Base-by-base conservation (phyloP, 2,888 invertebrate species). In the Nipponacmea schrenckii region DNA sequence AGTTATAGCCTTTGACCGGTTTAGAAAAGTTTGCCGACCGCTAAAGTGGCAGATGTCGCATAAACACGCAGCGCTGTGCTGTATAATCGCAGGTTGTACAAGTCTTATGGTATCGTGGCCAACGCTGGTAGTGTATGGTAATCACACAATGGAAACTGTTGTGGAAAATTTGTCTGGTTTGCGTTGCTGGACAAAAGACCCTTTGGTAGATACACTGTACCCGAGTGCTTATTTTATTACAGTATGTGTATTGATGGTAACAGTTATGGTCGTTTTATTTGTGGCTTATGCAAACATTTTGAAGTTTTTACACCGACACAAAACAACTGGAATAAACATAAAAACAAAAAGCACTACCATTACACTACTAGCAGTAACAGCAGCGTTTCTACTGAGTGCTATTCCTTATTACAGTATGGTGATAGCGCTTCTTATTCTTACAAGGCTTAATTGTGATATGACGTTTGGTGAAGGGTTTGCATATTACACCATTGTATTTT, bases 1-100 rank as follows among this genome's bases (percentile, higher is more conserved):
- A 17, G 65, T 75, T 3, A 77, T 77, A 17, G 74, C 74, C 48
- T 48, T 75, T 17, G 77, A 77, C 50, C 31, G 77, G 20, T 75
- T 66, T 48, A 62, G 70, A 24, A 73, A 73, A 62, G 77, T 77
- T 8, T 77, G 77, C 39, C 65, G 71, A 26, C 72, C 74, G 3
- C 46, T 73, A 1, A 48, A 56, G 14, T 66, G 70, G 68, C 77
- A 77, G 66, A 70, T 77, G n/a, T 64, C 72, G 20, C 56, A 72
- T 12, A 66, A 24, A 27, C 70, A 62, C 15, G 77, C 74, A 2
- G 24, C 64, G 15, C 26, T 62, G 20, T 66, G 70, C 50, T 72
- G 71, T 62, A 20, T 69, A 7, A 20, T 63, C 0, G 71, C 71
- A 3, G 70, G 72, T 17, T 14, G 48, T 15, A n/a, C 69, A 17